phyloP scores from a whole-genome alignment of 1,140 invertebrate genomes.

The Coenobita brevimanus region DNA sequence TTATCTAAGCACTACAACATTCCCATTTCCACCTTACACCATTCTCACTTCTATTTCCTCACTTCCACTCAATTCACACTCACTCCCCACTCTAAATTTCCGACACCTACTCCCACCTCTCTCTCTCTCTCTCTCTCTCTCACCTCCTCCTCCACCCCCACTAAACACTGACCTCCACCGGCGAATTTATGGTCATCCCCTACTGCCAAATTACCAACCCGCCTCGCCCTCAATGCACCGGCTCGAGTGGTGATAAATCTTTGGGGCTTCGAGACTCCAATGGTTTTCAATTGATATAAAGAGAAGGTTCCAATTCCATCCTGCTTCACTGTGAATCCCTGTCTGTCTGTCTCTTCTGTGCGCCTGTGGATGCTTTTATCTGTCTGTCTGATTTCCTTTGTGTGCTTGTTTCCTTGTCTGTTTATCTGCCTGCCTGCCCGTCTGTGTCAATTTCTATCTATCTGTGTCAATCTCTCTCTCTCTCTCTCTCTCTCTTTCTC shows the following conservation, averaged over 20 bases:
- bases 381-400: neutral
- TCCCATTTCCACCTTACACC: neutral
- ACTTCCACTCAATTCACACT: neutral
- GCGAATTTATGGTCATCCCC: neutral
- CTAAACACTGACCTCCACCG: neutral
- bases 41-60: too few species aligned
- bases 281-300: constrained; percentile 54
- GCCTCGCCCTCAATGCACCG: constrained; percentile 23
- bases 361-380: neutral
- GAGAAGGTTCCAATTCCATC: constrained; percentile 43
- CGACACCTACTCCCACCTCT: too few species aligned
- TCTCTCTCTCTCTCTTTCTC: too few species aligned
- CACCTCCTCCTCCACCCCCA: neutral
- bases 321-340: constrained; percentile 27
- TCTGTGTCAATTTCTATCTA: too few species aligned
- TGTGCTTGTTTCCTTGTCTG: too few species aligned
- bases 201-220: constrained; percentile 36
- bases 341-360: constrained; percentile 22
- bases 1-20: too few species aligned
- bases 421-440: too few species aligned
- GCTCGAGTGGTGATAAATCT: constrained; percentile 42
- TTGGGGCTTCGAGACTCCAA: constrained; percentile 23
- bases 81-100: neutral
- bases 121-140: constrained; percentile 16
- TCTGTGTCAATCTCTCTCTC: too few species aligned